Evolutionary conservation across 2,113 vertebrate genomes (phyloP).

Genomic region (Colinus virginianus): DNA sequence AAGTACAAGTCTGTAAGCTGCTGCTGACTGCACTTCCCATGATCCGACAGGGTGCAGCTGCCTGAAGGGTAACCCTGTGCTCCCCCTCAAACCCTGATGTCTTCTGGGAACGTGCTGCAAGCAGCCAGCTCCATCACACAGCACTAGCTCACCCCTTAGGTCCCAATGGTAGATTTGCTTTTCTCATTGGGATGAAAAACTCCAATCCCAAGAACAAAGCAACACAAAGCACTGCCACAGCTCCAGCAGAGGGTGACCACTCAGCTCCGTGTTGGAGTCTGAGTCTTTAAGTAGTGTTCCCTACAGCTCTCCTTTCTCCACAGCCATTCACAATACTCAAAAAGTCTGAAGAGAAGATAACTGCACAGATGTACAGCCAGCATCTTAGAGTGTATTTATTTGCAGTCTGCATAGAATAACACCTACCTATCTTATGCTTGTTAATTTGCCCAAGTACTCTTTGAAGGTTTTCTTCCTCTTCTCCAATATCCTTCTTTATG

Average conservation of each 20-base stretch:
- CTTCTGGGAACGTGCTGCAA: not conserved
- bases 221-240: no score
- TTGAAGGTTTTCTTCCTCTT: constrained; percentile 80
- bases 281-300: not conserved
- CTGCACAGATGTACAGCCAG: rapidly evolving
- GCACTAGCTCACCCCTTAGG: not conserved
- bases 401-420: not conserved
- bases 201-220: not conserved
- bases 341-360: not conserved
- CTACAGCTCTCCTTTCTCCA: not conserved
- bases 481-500: constrained; percentile 78
- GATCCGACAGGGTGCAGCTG: not conserved
- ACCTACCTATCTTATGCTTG: constrained; percentile 76
- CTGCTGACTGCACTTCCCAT: rapidly evolving
- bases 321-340: rapidly evolving
- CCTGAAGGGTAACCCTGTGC: not conserved
- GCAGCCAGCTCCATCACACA: not conserved
- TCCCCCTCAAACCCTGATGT: not conserved
- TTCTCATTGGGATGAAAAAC: not conserved
- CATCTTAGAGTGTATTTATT: not conserved
- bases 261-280: not conserved
- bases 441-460: constrained; percentile 71
- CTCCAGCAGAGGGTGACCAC: no score
- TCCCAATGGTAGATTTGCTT: not conserved
- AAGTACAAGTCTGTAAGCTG: not conserved